Conservation (phyloP, 2,888 invertebrate species). For the Subacronicta megacephala region DNA sequence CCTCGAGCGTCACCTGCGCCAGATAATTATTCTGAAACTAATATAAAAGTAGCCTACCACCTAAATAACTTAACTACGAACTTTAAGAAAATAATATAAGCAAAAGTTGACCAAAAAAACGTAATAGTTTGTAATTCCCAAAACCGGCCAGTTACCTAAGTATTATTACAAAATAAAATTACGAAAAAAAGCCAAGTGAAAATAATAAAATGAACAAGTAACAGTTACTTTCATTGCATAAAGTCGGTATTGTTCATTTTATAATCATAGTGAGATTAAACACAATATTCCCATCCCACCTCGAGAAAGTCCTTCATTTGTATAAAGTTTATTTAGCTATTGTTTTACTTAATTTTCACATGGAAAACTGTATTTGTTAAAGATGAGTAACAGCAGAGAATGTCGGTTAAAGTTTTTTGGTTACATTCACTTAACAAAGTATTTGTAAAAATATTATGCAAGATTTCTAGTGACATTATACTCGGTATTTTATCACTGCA, state of each 20-base stretch:
- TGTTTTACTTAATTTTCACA: conserved; percentile 61
- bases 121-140: not conserved
- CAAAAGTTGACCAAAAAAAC: not conserved
- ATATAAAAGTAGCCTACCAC: not conserved
- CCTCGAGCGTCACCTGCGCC: too few relatives aligned
- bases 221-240: conserved; percentile 84
- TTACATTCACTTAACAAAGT: conserved; percentile 18
- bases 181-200: conserved; percentile 57
- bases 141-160: conserved; percentile 3
- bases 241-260: conserved; percentile 75
- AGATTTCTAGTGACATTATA: too few relatives aligned
- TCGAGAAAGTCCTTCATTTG: conserved; percentile 63
- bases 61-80: too few relatives aligned
- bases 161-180: conserved; percentile 49
- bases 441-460: too few relatives aligned
- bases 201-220: conserved; percentile 59
- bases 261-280: conserved; percentile 51
- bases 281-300: conserved; percentile 61
- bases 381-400: conserved; percentile 37
- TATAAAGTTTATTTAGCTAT: conserved; percentile 58
- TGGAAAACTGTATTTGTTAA: conserved; percentile 54
- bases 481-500: too few relatives aligned
- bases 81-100: too few relatives aligned
- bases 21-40: too few relatives aligned
- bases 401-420: conserved; percentile 29